Percentiles rank a stretch among this genome's conserved stretches.
These are phyloP conservation scores for Cosmia pyralina DNA, from an alignment of 2,888 invertebrate species.

Conservation along the genomic window DNA sequence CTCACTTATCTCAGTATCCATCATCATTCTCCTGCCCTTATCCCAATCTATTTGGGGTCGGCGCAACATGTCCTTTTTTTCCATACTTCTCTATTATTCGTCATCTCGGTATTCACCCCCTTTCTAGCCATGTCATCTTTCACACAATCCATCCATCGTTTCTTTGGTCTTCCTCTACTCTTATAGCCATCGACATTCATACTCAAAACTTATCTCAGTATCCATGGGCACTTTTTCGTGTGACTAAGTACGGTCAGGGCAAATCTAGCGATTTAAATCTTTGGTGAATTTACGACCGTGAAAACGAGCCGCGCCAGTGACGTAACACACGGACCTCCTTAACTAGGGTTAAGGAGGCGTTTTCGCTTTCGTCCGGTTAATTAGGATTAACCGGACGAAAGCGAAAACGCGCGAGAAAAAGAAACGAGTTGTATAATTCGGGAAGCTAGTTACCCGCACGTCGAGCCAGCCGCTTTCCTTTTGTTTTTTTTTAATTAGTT, in stretches of 20 bases:
- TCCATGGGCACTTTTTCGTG: neutral
- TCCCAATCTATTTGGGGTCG: no score
- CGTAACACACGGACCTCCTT: conserved; percentile 78
- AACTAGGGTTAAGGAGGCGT: no score
- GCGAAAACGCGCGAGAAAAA: conserved; percentile 83
- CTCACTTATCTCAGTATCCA: neutral
- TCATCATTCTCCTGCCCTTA: no score
- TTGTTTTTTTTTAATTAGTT: conserved; percentile 87
- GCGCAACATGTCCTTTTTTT: no score
- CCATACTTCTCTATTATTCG: no score
- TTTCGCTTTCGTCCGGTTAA: conserved; percentile 86
- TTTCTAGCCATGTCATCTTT: no score
- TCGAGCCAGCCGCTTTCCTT: conserved; percentile 78
- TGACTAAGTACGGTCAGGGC: neutral
- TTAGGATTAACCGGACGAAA: conserved; percentile 87
- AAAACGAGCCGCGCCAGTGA: conserved; percentile 27
- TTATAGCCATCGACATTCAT: no score
- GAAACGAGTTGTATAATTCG: conserved; percentile 81
- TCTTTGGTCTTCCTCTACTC: no score
- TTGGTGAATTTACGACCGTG: conserved; percentile 20
- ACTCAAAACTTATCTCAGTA: neutral
- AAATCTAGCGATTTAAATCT: conserved; percentile 14
- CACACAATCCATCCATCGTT: no score
- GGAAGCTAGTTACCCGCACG: conserved; percentile 80
- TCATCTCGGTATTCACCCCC: no score